Evolutionary conservation across 2,888 invertebrate species (phyloP).

Genomic region (Drosophila mercatorum): DNA sequence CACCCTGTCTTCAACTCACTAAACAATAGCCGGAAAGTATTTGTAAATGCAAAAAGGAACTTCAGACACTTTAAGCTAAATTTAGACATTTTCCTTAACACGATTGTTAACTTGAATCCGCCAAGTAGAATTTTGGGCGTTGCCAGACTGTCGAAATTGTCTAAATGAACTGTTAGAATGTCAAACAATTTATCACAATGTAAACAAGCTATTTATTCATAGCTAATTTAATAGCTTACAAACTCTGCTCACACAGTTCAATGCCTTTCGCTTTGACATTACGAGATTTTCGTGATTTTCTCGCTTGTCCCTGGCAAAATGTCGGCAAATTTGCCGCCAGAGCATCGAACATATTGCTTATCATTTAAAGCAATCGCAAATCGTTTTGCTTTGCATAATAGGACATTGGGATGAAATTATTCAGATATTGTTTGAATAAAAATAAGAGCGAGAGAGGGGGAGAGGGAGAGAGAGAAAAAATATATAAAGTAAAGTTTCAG

Average conservation of each 20-base stretch:
- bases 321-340: conserved; percentile 5
- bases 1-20: too few species aligned
- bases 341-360: conserved; percentile 68
- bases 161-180: not conserved
- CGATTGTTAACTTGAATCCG: too few species aligned
- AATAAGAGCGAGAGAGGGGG: not conserved
- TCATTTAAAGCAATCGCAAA: conserved; percentile 77
- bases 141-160: conserved; percentile 5
- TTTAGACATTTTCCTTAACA: not conserved
- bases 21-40: not conserved
- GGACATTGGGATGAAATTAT: conserved; percentile 58
- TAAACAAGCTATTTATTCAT: conserved; percentile 11
- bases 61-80: not conserved
- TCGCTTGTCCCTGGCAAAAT: conserved; percentile 1
- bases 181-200: conserved; percentile 17
- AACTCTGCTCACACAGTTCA: conserved; percentile 26
- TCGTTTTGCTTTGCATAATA: conserved; percentile 76
- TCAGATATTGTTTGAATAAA: conserved; percentile 52
- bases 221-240: conserved; percentile 10
- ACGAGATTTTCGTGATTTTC: conserved; percentile 10
- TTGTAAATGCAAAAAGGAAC: not conserved
- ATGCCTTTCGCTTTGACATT: conserved; percentile 15
- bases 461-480: too few species aligned
- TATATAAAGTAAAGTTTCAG: not conserved
- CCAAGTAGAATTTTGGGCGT: conserved; percentile 1